phyloP scores from a whole-genome alignment of 2,113 vertebrate species.

The Pangasianodon gigas region DNA sequence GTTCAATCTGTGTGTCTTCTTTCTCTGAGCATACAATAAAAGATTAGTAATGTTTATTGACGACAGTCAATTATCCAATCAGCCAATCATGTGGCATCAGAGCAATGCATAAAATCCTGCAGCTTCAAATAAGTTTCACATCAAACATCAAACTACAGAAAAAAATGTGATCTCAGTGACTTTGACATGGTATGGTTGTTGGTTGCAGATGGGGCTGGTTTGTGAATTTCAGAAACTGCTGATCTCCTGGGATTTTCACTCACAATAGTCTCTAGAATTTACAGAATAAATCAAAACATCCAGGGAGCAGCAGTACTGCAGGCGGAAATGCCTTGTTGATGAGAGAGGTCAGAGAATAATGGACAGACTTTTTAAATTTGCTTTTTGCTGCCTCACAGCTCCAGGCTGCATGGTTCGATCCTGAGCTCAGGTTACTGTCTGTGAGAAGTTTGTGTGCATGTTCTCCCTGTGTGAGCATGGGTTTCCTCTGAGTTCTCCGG shows the following conservation, averaged over 20 bases:
- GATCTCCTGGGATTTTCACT: not conserved
- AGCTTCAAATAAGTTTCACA: not conserved
- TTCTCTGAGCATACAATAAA: not conserved
- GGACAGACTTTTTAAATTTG: not conserved
- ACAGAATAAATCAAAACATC: not conserved
- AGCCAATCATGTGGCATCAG: not conserved
- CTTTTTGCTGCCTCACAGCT: not conserved
- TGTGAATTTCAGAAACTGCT: not conserved
- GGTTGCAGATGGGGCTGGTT: not conserved
- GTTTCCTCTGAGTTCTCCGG: not conserved
- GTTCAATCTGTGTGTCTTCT: not conserved
- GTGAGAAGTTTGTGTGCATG: not conserved
- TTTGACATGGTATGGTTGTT: not conserved
- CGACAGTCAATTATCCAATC: not conserved
- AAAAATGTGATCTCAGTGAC: not conserved
- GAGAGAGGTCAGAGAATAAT: too few relatives aligned
- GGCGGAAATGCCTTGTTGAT: not conserved
- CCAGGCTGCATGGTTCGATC: not conserved
- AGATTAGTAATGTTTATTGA: not conserved
- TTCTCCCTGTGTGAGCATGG: not conserved
- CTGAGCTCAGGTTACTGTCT: not conserved
- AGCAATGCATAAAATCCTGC: not conserved
- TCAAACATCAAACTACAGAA: not conserved
- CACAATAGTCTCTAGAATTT: not conserved
- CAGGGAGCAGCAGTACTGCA: not conserved